Base-by-base conservation (phyloP, 64 coral and sea anemone species). In the Hydrozoanthus tunicans region DNA sequence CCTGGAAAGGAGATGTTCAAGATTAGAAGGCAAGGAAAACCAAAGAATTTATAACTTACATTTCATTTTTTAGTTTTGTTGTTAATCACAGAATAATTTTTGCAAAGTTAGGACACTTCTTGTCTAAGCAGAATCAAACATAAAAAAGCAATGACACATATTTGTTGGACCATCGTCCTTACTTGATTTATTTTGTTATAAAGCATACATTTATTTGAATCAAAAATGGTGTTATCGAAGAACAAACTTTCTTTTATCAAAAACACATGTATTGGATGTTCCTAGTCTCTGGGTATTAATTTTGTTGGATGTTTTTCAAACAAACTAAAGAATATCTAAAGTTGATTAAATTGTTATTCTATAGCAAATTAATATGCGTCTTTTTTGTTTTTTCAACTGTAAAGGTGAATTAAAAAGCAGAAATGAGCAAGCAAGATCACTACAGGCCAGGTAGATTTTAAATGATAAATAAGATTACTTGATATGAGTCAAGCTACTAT, bases 381-480 rank as follows among this genome's bases (percentile, higher is more conserved):
- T 69, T 6, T 75, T 75, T 27, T 73, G 43, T 5, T 43, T 12
- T 52, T 75, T 75, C 25, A 26, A 75, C 13, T 75, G 9, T 75
- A 51, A 53, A 98, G 96, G 96, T 91, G 96, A 98, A 93, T 43
- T 98, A 6, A 98, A 98, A 89, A 93, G 70, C 79, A 95, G 93
- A 95, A 95, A 91, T 93, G 96, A 98, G 73, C 96, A 98, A 77
- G 85, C 90, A 51, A 98, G 91, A 83, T 71, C 91, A 70, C 52
- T 79, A 14, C 81, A 74, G 53, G 63, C 65, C 12, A 64, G 91
- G 80, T 92, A 64, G 65, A 64, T 5, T 43, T 43, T 43, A 43
- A 43, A 43, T 32, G 51, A 32, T 9, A 52, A 12, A 1, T 88
- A 10, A 9, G 20, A 43, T 59, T 6, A 27, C 7, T 64, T 13